A percentile compares a stretch with the other conserved stretches of the same genome.
Conservation (phyloP, 2,888 invertebrate genomes). For the Cataglyphis rosenhaueri region DNA sequence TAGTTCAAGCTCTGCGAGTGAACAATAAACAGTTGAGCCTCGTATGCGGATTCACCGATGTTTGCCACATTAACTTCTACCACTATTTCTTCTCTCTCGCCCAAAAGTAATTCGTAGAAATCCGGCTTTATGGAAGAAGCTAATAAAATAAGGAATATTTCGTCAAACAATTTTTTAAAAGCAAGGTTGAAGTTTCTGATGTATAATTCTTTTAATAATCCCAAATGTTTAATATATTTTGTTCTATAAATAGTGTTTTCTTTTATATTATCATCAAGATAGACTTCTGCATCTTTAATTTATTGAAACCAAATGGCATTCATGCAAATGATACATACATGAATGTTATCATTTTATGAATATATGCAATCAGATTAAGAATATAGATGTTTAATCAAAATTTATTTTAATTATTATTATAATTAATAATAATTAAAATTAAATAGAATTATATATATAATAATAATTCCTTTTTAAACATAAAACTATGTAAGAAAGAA, state of each 20-base stretch:
- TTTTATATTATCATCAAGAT: not conserved
- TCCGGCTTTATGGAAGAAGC: constrained; percentile 81
- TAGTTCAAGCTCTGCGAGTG: constrained; percentile 93
- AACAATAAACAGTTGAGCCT: constrained; percentile 92
- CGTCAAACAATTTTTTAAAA: not conserved
- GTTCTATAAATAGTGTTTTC: not conserved
- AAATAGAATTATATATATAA: not conserved
- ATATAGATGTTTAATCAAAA: not conserved
- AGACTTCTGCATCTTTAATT: not conserved
- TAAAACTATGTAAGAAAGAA: not conserved
- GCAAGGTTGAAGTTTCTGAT: too few relatives aligned
- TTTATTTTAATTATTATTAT: not conserved
- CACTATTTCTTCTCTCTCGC: constrained; percentile 91
- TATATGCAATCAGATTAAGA: not conserved
- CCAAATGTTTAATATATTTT: constrained; percentile 5
- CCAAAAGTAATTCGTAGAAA: constrained; percentile 87
- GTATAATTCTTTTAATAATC: not conserved
- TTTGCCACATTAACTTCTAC: constrained; percentile 92
- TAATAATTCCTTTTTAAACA: not conserved
- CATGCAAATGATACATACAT: not conserved
- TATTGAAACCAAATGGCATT: not conserved
- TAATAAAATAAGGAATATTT: constrained; percentile 63
- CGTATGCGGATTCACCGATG: constrained; percentile 95
- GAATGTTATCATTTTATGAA: not conserved
- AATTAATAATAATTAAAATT: constrained; percentile 3